Evolutionary conservation across 1,140 invertebrate genomes (phyloP), one percentile per base, ranked within the genome.

Genomic region (Archivesica marissinica): DNA sequence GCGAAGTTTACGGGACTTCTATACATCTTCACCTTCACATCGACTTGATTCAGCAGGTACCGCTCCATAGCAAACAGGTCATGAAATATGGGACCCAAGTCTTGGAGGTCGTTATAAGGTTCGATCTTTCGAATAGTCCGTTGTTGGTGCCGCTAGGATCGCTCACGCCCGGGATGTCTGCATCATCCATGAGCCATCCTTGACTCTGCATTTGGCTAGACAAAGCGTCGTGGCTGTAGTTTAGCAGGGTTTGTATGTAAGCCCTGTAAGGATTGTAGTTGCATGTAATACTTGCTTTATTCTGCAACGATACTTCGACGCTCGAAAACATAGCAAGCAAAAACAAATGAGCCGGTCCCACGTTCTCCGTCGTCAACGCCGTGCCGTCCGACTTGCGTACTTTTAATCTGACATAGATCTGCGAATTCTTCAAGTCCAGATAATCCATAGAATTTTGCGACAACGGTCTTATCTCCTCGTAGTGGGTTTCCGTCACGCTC

Each of bases 401-500:
- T 44, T 70, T 39, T 20, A 39, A 0, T 28, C 35, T n/a, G 38
- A 70, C 11, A 44, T 70, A 44, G 20, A 70, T 50, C 59, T 87
- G 78, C 50, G 64, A 35, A 59, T 47, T 54, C 35, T 66, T 79
- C 61, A 79, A 52, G 25, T 79, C 77, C 2, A 79, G 61, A 79
- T 79, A 79, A 33, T 79, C 38, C 61, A 68, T 66, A 0, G 77
- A 79, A 61, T 68, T 79, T 41, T 79, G 77, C 2, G 82, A 85
- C 20, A 80, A 64, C 11, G 86, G 68, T 70, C 76, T 28, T 20
- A 76, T 59, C 76, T 87, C 86, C 41, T 81, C 59, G 56, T 59
- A 82, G 30, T 72, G 79, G 13, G 83, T 56, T 17, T 78, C 70
- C 23, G 75, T 61, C 11, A 87, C 74, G 0, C 41, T 78, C 4